These are phyloP conservation scores for Acanthococcus lagerstroemiae DNA, from an alignment of 2,888 invertebrate species.

Conservation along the genomic window DNA sequence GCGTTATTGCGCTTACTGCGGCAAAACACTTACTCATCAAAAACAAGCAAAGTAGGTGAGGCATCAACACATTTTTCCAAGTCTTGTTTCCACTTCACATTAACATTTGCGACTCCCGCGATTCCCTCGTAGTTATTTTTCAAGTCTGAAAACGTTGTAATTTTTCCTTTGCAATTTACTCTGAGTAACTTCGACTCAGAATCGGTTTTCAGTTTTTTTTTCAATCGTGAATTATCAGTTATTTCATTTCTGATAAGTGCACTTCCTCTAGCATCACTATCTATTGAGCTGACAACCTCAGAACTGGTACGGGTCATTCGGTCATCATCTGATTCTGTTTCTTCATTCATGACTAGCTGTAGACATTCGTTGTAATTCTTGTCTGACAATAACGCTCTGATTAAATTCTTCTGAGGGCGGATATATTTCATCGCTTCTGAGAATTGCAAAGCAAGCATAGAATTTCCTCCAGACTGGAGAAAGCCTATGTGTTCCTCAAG, in stretches of 20 bases:
- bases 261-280: too few relatives aligned
- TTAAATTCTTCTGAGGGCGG: conserved; percentile 3
- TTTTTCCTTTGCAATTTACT: too few relatives aligned
- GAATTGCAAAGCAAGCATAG: conserved; percentile 56
- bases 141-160: too few relatives aligned
- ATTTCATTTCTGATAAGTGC: too few relatives aligned
- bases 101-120: conserved; percentile 13
- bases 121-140: too few relatives aligned
- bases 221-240: too few relatives aligned
- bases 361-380: conserved; percentile 4
- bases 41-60: conserved; percentile 43
- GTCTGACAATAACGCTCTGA: not conserved
- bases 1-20: not conserved
- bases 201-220: too few relatives aligned
- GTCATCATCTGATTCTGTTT: not conserved
- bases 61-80: conserved; percentile 75
- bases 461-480: conserved; percentile 57
- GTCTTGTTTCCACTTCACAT: conserved; percentile 49
- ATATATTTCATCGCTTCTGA: not conserved
- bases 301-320: not conserved
- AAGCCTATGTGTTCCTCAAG: conserved; percentile 44
- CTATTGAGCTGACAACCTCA: too few relatives aligned
- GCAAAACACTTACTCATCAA: not conserved
- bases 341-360: not conserved
- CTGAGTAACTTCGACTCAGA: too few relatives aligned